Evolutionary conservation across 2,113 vertebrate genomes (phyloP).

Genomic region (Platichthys stellatus): DNA sequence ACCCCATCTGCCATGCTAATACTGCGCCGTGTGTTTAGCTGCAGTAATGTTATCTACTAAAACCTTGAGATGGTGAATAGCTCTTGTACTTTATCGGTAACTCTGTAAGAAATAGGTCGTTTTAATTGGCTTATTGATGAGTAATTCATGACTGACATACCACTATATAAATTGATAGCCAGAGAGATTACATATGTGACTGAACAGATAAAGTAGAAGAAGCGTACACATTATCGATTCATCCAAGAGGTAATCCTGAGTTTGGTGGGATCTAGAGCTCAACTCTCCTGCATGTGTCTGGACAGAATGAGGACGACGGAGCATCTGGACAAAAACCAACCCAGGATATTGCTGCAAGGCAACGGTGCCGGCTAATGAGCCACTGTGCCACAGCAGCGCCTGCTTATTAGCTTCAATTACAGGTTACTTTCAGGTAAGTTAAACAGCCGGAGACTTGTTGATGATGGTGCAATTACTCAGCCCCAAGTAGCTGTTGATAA

Average conservation of each 20-base stretch:
- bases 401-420: slow-evolving; percentile 42
- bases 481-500: neutral
- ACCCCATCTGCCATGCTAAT: neutral
- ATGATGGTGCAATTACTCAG: slow-evolving; percentile 30
- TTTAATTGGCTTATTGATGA: too few species aligned
- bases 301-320: slow-evolving; percentile 11
- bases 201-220: neutral
- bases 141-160: neutral
- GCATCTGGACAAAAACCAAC: slow-evolving; percentile 52
- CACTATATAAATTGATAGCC: neutral
- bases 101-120: neutral
- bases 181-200: neutral
- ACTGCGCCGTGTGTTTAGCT: too few species aligned
- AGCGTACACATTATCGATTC: neutral
- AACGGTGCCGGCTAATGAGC: slow-evolving; percentile 22
- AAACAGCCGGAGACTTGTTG: slow-evolving; percentile 16
- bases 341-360: slow-evolving; percentile 33
- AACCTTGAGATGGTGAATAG: neutral
- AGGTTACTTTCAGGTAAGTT: slow-evolving; percentile 30
- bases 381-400: slow-evolving; percentile 1
- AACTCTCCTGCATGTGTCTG: slow-evolving; percentile 14
- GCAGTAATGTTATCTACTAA: too few species aligned
- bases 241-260: neutral
- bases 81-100: neutral
- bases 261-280: neutral